Conservation (phyloP, 1,140 invertebrate genomes). For the Meloidogyne chitwoodi region DNA sequence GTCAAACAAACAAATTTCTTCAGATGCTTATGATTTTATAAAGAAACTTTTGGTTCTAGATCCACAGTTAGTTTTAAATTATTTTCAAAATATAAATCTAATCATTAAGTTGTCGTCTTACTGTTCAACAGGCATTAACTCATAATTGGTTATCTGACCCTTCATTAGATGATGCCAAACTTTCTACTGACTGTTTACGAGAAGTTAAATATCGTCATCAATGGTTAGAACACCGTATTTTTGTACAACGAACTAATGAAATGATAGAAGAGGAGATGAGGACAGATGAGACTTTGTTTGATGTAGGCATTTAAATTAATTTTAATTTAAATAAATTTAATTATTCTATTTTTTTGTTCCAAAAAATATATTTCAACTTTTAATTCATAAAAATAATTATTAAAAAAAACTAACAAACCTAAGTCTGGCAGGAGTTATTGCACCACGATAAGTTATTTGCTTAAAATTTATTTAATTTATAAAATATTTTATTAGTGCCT, state of each 20-base stretch:
- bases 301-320: no score
- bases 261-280: no score
- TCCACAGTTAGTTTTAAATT: constrained; percentile 33
- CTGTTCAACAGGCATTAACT: constrained; percentile 60
- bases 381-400: no score
- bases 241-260: constrained; percentile 60
- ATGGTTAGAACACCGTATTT: constrained; percentile 60
- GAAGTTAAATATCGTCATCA: constrained; percentile 61
- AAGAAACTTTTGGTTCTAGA: constrained; percentile 67
- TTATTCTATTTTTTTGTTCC: no score
- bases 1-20: constrained; percentile 67
- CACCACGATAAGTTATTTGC: neutral
- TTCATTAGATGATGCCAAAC: constrained; percentile 50
- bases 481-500: neutral
- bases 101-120: constrained; percentile 60
- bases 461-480: neutral
- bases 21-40: constrained; percentile 81
- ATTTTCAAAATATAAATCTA: neutral
- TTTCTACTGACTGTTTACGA: constrained; percentile 54
- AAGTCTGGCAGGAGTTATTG: constrained; percentile 2
- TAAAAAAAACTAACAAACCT: no score
- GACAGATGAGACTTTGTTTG: no score
- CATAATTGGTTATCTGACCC: constrained; percentile 63
- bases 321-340: no score
- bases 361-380: no score